Conservation (phyloP, 2,113 vertebrate species). For the Campylomormyrus numenius region DNA sequence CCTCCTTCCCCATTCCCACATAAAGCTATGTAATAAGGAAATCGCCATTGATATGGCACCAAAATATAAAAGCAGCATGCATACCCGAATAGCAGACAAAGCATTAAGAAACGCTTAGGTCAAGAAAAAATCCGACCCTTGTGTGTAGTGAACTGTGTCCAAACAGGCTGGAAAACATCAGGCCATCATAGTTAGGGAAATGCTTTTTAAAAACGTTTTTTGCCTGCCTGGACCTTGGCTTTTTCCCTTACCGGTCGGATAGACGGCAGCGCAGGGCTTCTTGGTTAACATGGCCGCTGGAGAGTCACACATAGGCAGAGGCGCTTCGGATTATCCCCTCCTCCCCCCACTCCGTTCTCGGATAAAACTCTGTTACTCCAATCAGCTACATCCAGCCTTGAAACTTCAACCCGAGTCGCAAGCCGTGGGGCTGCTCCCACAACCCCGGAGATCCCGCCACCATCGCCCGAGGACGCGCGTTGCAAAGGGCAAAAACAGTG, state of each 20-base stretch:
- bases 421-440: slow-evolving; percentile 28
- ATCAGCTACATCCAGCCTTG: slow-evolving; percentile 57
- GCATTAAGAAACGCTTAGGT: neutral
- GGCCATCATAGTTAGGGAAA: neutral
- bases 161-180: neutral
- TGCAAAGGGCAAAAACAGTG: slow-evolving; percentile 6
- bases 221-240: slow-evolving; percentile 17
- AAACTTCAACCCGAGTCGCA: slow-evolving; percentile 16
- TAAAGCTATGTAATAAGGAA: neutral
- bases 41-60: slow-evolving; percentile 8
- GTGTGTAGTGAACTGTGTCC: neutral
- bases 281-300: slow-evolving; percentile 96
- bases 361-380: slow-evolving; percentile 59
- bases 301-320: slow-evolving; percentile 49
- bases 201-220: neutral
- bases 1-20: neutral
- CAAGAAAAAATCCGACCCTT: neutral
- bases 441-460: slow-evolving; percentile 21
- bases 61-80: neutral
- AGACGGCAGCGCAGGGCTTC: slow-evolving; percentile 77
- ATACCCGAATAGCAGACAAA: neutral
- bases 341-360: slow-evolving; percentile 56
- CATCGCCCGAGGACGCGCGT: slow-evolving; percentile 30
- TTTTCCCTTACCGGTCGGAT: slow-evolving; percentile 74
- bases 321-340: slow-evolving; percentile 59